Conservation (phyloP, 2,888 invertebrate genomes). For the Thysanoteuthis rhombus region DNA sequence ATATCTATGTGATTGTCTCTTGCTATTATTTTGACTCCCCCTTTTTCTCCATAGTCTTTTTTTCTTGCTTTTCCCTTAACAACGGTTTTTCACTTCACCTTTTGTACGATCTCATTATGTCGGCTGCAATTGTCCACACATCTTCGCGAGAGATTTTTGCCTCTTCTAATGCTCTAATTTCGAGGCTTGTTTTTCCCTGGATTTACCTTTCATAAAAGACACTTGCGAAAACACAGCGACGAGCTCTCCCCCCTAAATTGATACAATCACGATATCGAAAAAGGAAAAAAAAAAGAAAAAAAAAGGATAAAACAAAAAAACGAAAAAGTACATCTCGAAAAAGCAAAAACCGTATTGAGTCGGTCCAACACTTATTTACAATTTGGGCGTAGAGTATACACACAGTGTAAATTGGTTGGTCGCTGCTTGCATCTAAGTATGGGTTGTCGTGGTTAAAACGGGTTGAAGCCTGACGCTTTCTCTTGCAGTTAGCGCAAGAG, state of each 20-base stretch:
- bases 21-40: neutral
- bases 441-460: neutral
- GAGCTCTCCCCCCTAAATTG: neutral
- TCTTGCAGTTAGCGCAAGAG: neutral
- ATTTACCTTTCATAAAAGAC: neutral
- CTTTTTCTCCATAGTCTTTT: neutral
- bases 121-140: neutral
- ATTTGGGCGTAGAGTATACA: neutral
- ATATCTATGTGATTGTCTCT: neutral
- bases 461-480: neutral
- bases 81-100: neutral
- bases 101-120: neutral
- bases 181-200: neutral
- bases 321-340: neutral
- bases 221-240: neutral
- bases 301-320: neutral
- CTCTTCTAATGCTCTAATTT: neutral
- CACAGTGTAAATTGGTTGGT: neutral
- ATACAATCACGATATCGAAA: neutral
- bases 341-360: neutral
- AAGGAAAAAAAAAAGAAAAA: neutral
- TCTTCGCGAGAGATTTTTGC: neutral
- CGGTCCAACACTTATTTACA: neutral
- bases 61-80: neutral
- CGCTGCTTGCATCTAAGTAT: neutral